Evolutionary conservation across 2,888 invertebrate species (phyloP), one percentile per base, ranked within the genome.

Genomic region (Synergus itoensis): DNA sequence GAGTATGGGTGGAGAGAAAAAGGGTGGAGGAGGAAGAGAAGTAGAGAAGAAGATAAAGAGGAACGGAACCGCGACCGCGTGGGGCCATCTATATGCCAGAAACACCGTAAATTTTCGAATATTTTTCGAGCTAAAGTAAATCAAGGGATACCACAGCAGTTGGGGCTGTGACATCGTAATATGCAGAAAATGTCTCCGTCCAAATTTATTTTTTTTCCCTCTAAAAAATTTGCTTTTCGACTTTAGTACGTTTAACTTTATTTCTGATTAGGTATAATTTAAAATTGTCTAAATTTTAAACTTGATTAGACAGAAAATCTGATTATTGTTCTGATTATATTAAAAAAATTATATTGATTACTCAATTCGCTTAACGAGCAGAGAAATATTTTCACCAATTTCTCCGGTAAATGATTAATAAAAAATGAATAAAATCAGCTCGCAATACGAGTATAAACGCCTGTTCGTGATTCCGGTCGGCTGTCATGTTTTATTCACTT

Each of bases 81-180:
- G 80, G 84, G 82, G 79, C 82, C 79, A 83, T 81, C 80, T 78
- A 81, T 81, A 80, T 77, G 81, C 80, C 81, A 77, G 76, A 77
- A 82, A 78, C 81, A 81, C 86, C 87, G 89, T 90, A 90, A 90
- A 90, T 90, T 90, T 89, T 88, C 87, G 85, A 90, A 90, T 90
- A 90, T 90, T 88, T 89, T 89, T 87, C 88, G 83, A 84, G 85
- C 86, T 81, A 83, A 85, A 86, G 88, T 88, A 88, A 90, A 88
- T 88, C 87, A 85, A 84, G 85, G 28, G 62, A 9, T 36, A 53
- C 67, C 40, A 67, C n/a, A 41, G 28, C 21, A 77, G 65, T 28
- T 76, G 75, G 75, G 78, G 77, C 65, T 77, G 79, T 79, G 82
- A 41, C 69, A 40, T 45, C 82, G 79, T 57, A 80, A 83, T 83